phyloP scores from a whole-genome alignment of 1,140 invertebrate species.

The Lordiphosa mommai region DNA sequence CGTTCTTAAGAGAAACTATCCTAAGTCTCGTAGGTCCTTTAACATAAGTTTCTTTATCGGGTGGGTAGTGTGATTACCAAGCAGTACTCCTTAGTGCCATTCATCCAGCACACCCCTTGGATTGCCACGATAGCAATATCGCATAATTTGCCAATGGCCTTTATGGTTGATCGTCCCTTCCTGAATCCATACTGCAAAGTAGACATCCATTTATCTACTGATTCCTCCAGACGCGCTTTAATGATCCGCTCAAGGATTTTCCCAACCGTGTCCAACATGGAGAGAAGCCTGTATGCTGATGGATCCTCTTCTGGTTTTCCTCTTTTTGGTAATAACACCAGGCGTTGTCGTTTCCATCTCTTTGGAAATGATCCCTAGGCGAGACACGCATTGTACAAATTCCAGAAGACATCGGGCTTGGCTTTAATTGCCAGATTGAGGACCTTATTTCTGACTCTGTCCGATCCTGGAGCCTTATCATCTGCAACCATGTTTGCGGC shows the following conservation, averaged over 20 bases:
- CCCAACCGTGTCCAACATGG: background rate
- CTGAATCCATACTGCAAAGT: too few relatives aligned
- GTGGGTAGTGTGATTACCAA: too few relatives aligned
- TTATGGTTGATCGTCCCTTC: too few relatives aligned
- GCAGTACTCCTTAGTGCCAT: too few relatives aligned
- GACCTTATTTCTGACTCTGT: background rate
- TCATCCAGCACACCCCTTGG: too few relatives aligned
- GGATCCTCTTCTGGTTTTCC: background rate
- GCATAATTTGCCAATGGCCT: too few relatives aligned
- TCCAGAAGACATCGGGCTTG: background rate
- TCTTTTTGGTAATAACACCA: background rate
- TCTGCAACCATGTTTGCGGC: background rate
- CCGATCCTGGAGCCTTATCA: background rate
- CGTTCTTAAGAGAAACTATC: too few relatives aligned
- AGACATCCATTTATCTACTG: too few relatives aligned
- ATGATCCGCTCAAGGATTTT: background rate
- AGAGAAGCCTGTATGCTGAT: background rate
- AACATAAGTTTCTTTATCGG: too few relatives aligned
- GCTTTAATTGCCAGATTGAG: background rate
- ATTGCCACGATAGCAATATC: too few relatives aligned
- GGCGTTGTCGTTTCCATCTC: background rate
- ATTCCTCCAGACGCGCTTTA: too few relatives aligned
- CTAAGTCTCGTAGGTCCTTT: too few relatives aligned
- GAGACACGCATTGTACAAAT: background rate
- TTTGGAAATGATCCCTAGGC: background rate